These are phyloP conservation scores for Monopis laevigella DNA, from an alignment of 2,888 invertebrate species.

Conservation along the genomic window DNA sequence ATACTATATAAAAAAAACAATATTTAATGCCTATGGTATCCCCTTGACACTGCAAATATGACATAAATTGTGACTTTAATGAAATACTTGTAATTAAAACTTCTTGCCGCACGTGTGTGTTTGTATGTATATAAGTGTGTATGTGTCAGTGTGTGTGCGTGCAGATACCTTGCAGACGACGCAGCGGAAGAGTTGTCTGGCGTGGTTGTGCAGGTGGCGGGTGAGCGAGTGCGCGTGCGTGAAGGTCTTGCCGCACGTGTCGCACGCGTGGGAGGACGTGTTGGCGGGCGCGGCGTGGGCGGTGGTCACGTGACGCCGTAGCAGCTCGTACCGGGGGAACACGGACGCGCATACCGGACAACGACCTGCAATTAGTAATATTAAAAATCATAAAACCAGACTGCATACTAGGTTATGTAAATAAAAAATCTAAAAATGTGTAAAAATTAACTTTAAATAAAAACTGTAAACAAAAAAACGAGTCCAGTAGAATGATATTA, in stretches of 20 bases:
- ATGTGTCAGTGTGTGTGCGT: no score
- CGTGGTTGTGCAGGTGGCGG: constrained; percentile 56
- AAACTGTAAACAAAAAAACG: no score
- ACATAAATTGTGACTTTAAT: no score
- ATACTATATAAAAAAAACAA: no score
- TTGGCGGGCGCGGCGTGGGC: constrained; percentile 28
- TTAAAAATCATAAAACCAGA: no score
- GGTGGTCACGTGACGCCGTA: constrained; percentile 41
- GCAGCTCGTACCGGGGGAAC: constrained; percentile 51
- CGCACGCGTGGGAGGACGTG: constrained; percentile 20
- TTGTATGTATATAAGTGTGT: neutral
- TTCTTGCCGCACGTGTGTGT: constrained; percentile 1
- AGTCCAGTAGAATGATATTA: no score
- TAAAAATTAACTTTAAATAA: no score
- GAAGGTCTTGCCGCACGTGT: constrained; percentile 18
- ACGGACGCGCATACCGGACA: constrained; percentile 40
- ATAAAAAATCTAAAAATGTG: no score
- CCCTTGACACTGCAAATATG: no score
- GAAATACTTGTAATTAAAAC: no score
- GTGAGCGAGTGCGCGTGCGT: constrained; percentile 33
- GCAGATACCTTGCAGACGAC: constrained; percentile 56
- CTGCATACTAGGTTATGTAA: no score
- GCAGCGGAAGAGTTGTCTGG: constrained; percentile 55
- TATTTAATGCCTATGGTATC: no score
- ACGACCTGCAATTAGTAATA: constrained; percentile 38